phyloP scores from a whole-genome alignment of 2,797 vertebrate genomes.

The Microctenopoma lineatum region DNA sequence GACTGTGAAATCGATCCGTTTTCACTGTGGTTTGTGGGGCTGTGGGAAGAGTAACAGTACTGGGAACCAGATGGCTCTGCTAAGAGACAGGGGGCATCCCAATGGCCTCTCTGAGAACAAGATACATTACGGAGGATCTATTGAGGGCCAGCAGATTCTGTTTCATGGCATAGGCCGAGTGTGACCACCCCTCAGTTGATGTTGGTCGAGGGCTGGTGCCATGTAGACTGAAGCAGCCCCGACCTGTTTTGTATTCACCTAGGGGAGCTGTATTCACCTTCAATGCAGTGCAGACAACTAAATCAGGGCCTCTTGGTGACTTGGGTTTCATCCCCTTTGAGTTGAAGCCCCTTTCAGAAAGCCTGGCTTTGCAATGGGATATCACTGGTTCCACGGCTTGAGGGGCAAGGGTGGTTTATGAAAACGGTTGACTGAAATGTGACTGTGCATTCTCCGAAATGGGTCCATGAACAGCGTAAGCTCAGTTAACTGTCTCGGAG shows the following conservation, averaged over 20 bases:
- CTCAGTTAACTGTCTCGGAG: conserved; percentile 24
- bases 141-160: conserved; percentile 75
- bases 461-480: conserved; percentile 34
- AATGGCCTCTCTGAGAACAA: conserved; percentile 65
- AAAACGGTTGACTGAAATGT: conserved; percentile 51
- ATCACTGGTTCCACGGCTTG: conserved; percentile 51
- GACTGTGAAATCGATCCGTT: conserved; percentile 76
- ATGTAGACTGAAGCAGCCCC: conserved; percentile 57
- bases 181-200: conserved; percentile 67
- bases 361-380: conserved; percentile 60
- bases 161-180: conserved; percentile 80
- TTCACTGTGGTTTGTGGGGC: conserved; percentile 69
- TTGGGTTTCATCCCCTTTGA: conserved; percentile 78
- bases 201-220: conserved; percentile 59
- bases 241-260: conserved; percentile 69
- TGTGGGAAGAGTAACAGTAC: conserved; percentile 71
- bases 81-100: conserved; percentile 76
- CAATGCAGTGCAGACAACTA: conserved; percentile 70
- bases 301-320: conserved; percentile 67
- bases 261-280: conserved; percentile 74
- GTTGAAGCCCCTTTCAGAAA: conserved; percentile 64
- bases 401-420: conserved; percentile 69
- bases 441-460: conserved; percentile 35
- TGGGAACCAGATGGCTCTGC: conserved; percentile 77
- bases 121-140: conserved; percentile 79